Evolutionary conservation across 2,888 invertebrate genomes (phyloP), one percentile per base, ranked within the genome.

Genomic region (Ormyrus labotus): DNA sequence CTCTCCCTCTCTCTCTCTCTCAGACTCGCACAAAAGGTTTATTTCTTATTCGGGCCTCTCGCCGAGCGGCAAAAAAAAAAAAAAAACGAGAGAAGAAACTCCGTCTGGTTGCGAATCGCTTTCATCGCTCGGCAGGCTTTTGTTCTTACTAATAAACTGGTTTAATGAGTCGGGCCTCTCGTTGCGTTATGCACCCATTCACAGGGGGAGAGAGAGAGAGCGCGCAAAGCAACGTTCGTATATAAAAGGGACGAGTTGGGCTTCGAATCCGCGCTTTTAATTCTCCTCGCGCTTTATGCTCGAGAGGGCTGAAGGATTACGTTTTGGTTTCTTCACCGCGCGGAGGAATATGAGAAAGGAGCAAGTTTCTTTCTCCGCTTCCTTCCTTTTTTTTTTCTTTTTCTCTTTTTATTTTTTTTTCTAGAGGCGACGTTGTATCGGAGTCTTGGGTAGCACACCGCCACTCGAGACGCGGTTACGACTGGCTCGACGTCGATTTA

Each of bases 401-500:
- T 6, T 53, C 51, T 11, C 11, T 61, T 51, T 57, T 19, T 19
- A 0, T 19, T 19, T 19, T 19, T 19, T 19, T 19, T 19, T 19
- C 19, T 19, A 19, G 19, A 10, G 58, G 2, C 77, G 79, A 81
- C 83, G 81, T 84, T 84, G 84, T 85, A 85, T 87, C 86, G 85
- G 85, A n/a, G 87, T 86, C 87, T 86, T 86, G 65, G 55, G 48
- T 85, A 86, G 87, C n/a, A n/a, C 86, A 88, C 86, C 86, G 88
- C 87, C 86, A 88, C 89, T 89, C 86, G 90, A 89, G 89, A 89
- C 90, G 86, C 83, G 84, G 65, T 84, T 84, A 84, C 85, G 85
- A 87, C 86, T 19, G 86, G 86, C 85, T 85, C 19, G 53, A 57
- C 55, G 69, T 47, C 65, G 67, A 72, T 76, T 80, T 80, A 61